Percentiles rank a stretch among this genome's conserved stretches.
phyloP scores from a whole-genome alignment of 2,797 vertebrate species.

The Squalus acanthias region DNA sequence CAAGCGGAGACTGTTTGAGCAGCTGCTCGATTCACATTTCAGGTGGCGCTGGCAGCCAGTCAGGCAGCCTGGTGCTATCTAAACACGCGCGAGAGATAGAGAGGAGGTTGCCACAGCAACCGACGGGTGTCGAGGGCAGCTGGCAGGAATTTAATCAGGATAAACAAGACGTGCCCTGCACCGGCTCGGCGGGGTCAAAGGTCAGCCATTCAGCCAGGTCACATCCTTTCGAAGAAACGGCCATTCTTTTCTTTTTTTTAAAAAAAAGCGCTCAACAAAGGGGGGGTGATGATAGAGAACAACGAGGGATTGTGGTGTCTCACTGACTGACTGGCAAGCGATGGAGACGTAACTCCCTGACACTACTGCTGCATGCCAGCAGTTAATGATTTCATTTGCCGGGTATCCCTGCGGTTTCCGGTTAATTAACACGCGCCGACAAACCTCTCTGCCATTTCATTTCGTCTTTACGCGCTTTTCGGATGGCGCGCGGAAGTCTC shows the following conservation, averaged over 20 bases:
- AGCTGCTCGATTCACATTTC: slow-evolving; percentile 48
- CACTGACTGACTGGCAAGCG: background rate
- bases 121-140: slow-evolving; percentile 43
- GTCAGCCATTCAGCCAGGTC: slow-evolving; percentile 7
- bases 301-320: background rate
- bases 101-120: slow-evolving; percentile 53
- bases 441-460: background rate
- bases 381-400: background rate
- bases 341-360: slow-evolving; percentile 8
- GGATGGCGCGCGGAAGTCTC: background rate
- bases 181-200: slow-evolving; percentile 29
- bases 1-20: slow-evolving; percentile 43
- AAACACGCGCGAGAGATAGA: background rate
- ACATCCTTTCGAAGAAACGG: background rate
- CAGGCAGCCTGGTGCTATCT: background rate
- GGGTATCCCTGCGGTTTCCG: background rate
- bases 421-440: background rate
- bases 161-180: slow-evolving; percentile 43
- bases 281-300: background rate
- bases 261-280: background rate
- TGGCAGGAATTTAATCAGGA: slow-evolving; percentile 46
- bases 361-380: background rate
- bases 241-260: background rate
- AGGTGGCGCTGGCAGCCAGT: slow-evolving; percentile 43
- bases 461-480: background rate